Percentiles rank a stretch among this genome's conserved stretches.
Conservation (phyloP, 1,140 invertebrate species). For the Drosophila nigromelanica region DNA sequence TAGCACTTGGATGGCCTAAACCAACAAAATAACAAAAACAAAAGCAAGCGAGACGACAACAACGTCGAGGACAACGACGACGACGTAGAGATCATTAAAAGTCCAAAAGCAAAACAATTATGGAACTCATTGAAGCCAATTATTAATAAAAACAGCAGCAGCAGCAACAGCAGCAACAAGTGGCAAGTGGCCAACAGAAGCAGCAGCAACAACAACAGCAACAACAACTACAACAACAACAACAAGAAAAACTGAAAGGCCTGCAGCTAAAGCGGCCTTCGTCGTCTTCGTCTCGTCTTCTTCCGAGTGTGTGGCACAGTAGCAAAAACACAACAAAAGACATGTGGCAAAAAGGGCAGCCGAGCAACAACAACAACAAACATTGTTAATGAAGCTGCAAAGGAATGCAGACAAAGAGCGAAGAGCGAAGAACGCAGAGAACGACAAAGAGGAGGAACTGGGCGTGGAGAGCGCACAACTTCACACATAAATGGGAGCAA, state of each 20-base stretch:
- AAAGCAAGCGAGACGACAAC: slow-evolving; percentile 13
- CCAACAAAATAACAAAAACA: slow-evolving; percentile 4
- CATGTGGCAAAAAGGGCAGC: slow-evolving; percentile 75
- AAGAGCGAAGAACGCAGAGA: slow-evolving; percentile 29
- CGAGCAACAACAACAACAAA: slow-evolving; percentile 55
- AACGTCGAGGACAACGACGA: slow-evolving; percentile 14
- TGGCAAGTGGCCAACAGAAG: slow-evolving; percentile 45
- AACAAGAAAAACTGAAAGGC: slow-evolving; percentile 67
- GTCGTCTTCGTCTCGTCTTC: slow-evolving; percentile 29
- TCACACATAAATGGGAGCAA: slow-evolving; percentile 82
- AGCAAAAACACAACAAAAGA: slow-evolving; percentile 66
- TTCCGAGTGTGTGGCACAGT: slow-evolving; percentile 70
- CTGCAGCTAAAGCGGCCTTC: slow-evolving; percentile 33
- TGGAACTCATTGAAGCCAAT: slow-evolving; percentile 82
- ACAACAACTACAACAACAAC: slow-evolving; percentile 19
- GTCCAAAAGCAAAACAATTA: slow-evolving; percentile 81
- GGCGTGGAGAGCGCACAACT: slow-evolving; percentile 49
- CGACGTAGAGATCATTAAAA: slow-evolving; percentile 77
- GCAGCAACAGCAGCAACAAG: slow-evolving; percentile 41
- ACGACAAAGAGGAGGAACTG: slow-evolving; percentile 52
- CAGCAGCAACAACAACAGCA: slow-evolving; percentile 17
- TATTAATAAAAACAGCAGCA: slow-evolving; percentile 75
- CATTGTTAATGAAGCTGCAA: slow-evolving; percentile 80
- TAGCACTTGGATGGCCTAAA: slow-evolving; percentile 35
- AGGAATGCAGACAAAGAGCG: slow-evolving; percentile 70